Conservation (phyloP, 1,140 invertebrate species). For the Drosophila navojoa region DNA sequence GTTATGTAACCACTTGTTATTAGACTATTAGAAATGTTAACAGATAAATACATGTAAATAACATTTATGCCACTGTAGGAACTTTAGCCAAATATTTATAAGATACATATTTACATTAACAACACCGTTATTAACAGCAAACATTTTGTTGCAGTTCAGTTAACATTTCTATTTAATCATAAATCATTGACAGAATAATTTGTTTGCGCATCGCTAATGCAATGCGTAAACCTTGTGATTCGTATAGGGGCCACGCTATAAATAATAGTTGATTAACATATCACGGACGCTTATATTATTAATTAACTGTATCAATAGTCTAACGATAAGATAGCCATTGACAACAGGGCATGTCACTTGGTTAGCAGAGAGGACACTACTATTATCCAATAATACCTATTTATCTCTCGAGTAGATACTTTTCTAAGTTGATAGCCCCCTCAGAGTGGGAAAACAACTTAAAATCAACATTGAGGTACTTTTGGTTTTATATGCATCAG, state of each 20-base stretch:
- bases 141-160: background rate
- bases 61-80: background rate
- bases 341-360: background rate
- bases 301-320: conserved; percentile 51
- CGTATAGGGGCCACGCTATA: conserved; percentile 24
- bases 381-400: background rate
- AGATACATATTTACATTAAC: background rate
- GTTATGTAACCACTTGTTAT: background rate
- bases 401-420: no score
- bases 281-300: conserved; percentile 47
- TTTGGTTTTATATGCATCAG: background rate
- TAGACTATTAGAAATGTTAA: background rate
- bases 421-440: no score
- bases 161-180: conserved; percentile 13
- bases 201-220: conserved; percentile 27
- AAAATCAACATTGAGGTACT: background rate
- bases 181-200: conserved; percentile 14
- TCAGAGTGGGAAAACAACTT: background rate
- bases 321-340: conserved; percentile 30
- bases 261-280: conserved; percentile 66
- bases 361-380: background rate
- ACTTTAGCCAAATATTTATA: no score
- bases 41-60: background rate
- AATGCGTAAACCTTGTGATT: conserved; percentile 51
- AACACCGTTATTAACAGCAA: background rate